phyloP scores from a whole-genome alignment of 2,113 vertebrate species.

The Antidorcas marsupialis region DNA sequence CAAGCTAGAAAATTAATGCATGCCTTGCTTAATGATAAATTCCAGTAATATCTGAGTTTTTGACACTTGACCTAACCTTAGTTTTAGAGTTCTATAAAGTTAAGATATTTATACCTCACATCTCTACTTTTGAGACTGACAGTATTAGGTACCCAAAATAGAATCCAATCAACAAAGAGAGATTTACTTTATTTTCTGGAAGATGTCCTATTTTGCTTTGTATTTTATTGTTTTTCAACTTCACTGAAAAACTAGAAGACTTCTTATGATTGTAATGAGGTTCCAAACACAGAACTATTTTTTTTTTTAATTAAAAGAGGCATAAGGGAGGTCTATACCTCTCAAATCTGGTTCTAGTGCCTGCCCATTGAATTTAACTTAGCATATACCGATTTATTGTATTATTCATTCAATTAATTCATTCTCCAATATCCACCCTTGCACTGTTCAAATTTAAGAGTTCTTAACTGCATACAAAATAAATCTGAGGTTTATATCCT shows the following conservation, averaged over 20 bases:
- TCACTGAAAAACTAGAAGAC: background rate
- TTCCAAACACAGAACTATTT: background rate
- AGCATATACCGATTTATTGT: background rate
- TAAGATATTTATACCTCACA: background rate
- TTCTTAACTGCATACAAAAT: slow-evolving; percentile 37
- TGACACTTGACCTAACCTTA: background rate
- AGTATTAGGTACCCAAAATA: background rate
- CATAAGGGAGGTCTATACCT: background rate
- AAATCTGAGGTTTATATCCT: background rate
- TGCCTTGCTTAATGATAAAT: background rate
- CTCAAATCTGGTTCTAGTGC: background rate
- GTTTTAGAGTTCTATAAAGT: background rate
- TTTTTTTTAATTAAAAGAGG: background rate
- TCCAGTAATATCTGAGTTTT: background rate
- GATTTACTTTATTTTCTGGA: background rate
- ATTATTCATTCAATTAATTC: slow-evolving; percentile 22
- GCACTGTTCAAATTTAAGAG: slow-evolving; percentile 3
- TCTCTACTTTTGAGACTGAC: background rate
- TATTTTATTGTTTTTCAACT: slow-evolving; percentile 33
- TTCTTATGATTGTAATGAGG: background rate
- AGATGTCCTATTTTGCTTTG: slow-evolving; percentile 20
- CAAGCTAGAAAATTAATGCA: slow-evolving; percentile 14
- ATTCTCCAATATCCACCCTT: background rate
- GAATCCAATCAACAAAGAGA: background rate
- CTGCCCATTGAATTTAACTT: background rate